Conservation (phyloP, 2,888 invertebrate genomes). For the Agrilus cyanescens region DNA sequence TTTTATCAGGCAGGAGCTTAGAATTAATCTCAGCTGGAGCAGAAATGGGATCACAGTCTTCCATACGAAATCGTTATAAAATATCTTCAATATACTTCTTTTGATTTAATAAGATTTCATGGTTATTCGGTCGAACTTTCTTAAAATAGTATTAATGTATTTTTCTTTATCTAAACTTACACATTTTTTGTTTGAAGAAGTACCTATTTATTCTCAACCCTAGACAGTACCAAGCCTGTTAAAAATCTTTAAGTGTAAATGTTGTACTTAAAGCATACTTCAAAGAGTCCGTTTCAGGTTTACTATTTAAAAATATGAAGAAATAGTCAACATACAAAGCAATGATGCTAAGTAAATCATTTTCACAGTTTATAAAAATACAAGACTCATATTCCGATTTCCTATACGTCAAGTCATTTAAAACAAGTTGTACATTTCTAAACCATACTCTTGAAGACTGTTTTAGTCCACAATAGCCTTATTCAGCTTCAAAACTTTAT, state of each 20-base stretch:
- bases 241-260: no score
- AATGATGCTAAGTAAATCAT: not conserved
- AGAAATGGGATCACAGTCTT: no score
- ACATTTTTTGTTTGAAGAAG: constrained; percentile 4
- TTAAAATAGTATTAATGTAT: not conserved
- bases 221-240: no score
- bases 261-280: constrained; percentile 10
- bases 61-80: no score
- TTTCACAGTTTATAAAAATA: constrained; percentile 3
- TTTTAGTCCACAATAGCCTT: constrained; percentile 8
- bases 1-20: no score
- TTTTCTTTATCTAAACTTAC: not conserved
- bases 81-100: no score
- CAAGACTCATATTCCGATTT: constrained; percentile 8
- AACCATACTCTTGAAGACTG: constrained; percentile 6
- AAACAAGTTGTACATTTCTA: constrained; percentile 3
- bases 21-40: no score
- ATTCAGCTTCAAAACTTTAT: constrained; percentile 5
- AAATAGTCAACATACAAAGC: constrained; percentile 7
- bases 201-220: constrained; percentile 11
- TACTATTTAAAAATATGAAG: constrained; percentile 6
- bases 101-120: no score
- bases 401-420: constrained; percentile 6
- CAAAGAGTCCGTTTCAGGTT: constrained; percentile 1
- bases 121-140: not conserved